phyloP scores from a whole-genome alignment of 2,113 vertebrate species.

The Siphamia tubifer region DNA sequence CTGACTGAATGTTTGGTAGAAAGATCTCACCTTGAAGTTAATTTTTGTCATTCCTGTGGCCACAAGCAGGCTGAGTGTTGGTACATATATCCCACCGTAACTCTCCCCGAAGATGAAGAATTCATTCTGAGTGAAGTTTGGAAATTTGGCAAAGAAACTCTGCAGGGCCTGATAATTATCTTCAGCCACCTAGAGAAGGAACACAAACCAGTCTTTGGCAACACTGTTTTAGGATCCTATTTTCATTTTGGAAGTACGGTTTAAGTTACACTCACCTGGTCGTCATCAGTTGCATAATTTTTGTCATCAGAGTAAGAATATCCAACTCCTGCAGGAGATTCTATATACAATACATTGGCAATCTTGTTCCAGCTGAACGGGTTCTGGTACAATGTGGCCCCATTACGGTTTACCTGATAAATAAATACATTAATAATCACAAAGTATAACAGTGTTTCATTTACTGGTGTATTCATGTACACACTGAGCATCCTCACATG shows the following conservation, averaged over 20 bases:
- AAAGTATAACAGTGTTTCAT: not conserved
- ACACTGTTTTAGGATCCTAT: not conserved
- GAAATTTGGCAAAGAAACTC: conserved; percentile 80
- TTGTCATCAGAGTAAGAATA: conserved; percentile 78
- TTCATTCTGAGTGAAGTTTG: conserved; percentile 77
- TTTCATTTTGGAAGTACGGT: too few relatives aligned
- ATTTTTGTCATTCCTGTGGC: conserved; percentile 58
- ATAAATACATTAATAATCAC: not conserved
- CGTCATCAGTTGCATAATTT: conserved; percentile 74
- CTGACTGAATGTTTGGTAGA: not conserved
- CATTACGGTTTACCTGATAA: conserved; percentile 74
- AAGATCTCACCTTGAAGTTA: conserved; percentile 75
- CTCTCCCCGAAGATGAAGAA: conserved; percentile 84
- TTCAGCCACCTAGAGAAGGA: conserved; percentile 71
- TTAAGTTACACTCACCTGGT: conserved; percentile 60
- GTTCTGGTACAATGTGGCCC: conserved; percentile 77
- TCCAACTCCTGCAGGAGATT: conserved; percentile 83
- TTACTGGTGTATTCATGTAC: not conserved
- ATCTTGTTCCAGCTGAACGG: conserved; percentile 80
- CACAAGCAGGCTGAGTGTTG: conserved; percentile 75
- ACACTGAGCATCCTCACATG: conserved; percentile 61
- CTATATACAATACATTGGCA: conserved; percentile 79
- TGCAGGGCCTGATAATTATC: conserved; percentile 80
- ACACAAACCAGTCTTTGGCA: not conserved
- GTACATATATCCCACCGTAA: conserved; percentile 80